Evolutionary conservation across 2,888 invertebrate species (phyloP).

Genomic region (Anaspis maculata): DNA sequence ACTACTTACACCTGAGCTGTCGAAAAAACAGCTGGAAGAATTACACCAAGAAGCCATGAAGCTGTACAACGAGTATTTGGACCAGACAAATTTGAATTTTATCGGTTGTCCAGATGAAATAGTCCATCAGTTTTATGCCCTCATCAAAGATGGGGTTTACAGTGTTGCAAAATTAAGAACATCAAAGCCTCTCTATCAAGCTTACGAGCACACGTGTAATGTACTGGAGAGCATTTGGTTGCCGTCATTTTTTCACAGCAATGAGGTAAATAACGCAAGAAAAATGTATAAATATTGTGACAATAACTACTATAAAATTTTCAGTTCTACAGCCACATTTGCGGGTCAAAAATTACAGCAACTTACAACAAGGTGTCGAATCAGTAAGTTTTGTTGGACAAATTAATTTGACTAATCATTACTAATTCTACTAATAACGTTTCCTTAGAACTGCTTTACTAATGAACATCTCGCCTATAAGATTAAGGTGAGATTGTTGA

Average conservation of each 20-base stretch:
- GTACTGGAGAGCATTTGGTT: slow-evolving; percentile 65
- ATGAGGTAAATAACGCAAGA: slow-evolving; percentile 50
- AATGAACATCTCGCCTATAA: slow-evolving; percentile 30
- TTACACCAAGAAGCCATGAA: slow-evolving; percentile 60
- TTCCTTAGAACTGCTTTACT: slow-evolving; percentile 18
- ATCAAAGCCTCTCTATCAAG: slow-evolving; percentile 67
- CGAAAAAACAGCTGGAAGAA: slow-evolving; percentile 50
- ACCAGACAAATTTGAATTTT: slow-evolving; percentile 51
- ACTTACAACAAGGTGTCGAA: slow-evolving; percentile 49
- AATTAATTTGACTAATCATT: not conserved
- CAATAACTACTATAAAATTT: too few species aligned
- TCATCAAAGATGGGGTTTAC: slow-evolving; percentile 52
- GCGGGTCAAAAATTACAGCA: slow-evolving; percentile 55
- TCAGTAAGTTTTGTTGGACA: slow-evolving; percentile 51
- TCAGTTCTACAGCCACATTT: slow-evolving; percentile 64
- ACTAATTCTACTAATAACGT: slow-evolving; percentile 11
- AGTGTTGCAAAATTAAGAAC: slow-evolving; percentile 65
- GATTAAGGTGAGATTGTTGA: slow-evolving; percentile 26
- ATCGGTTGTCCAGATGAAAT: slow-evolving; percentile 51
- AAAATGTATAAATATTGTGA: slow-evolving; percentile 11
- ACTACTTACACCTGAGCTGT: slow-evolving; percentile 69
- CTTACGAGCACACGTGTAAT: slow-evolving; percentile 69
- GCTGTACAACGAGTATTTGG: slow-evolving; percentile 61
- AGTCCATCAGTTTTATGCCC: slow-evolving; percentile 46
- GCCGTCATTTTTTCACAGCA: slow-evolving; percentile 74